A percentile compares a stretch with the other conserved stretches of the same genome.
Conservation (phyloP, 2,113 vertebrate genomes). For the Bothrops jararaca region DNA sequence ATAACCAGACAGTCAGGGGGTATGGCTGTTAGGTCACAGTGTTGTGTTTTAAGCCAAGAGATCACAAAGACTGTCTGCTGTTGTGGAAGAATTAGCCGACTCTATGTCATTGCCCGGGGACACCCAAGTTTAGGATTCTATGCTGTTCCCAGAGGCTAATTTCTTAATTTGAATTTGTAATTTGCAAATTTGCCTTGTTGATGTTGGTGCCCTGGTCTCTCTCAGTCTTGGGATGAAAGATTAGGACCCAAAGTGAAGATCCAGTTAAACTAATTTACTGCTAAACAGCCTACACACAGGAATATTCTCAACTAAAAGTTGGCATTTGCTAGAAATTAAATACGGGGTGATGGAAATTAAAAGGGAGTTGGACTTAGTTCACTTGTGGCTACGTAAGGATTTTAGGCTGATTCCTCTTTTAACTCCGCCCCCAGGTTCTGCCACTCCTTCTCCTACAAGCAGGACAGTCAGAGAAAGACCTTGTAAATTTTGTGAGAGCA, state of each 20-base stretch:
- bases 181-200: neutral
- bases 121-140: neutral
- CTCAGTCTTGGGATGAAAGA: neutral
- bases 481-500: neutral
- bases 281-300: neutral
- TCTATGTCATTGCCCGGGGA: neutral
- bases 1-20: neutral
- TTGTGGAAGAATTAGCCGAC: neutral
- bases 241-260: neutral
- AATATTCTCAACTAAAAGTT: neutral
- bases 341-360: neutral
- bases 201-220: neutral
- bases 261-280: neutral
- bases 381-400: neutral
- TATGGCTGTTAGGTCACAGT: neutral
- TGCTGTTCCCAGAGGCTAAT: neutral
- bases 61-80: neutral
- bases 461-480: neutral
- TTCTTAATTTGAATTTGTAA: neutral
- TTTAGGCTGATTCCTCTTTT: neutral
- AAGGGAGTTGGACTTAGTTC: neutral
- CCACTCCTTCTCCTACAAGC: neutral
- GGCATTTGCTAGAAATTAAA: neutral
- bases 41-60: neutral
- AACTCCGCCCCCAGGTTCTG: neutral